Base-by-base conservation (phyloP, 2,888 invertebrate genomes). In the Gymnocheta viridis region DNA sequence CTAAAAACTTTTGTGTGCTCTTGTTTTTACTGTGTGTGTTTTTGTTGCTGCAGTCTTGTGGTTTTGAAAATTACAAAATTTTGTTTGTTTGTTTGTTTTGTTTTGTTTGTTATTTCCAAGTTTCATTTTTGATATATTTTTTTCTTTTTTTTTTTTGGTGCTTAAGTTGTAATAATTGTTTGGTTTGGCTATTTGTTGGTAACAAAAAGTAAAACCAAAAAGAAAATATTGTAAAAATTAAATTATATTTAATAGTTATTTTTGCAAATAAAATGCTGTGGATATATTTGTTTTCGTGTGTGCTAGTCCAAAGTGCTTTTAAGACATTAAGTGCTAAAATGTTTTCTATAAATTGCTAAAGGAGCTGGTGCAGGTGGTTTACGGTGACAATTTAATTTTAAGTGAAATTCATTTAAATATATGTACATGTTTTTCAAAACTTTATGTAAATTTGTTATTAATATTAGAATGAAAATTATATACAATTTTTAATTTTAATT, bases 1-100 rank as follows among this genome's bases (percentile, higher is more conserved):
- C 41, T 54, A 9, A 22, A 60, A 51, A 60, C 10, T 35, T 49
- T 51, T 54, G 51, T 78, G 77, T 78, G 70, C 62, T 70, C 41
- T 62, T 44, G 29, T 6, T 72, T 72, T 64, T 27, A 38, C 27
- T 77, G 60, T 70, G 49, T 70, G 41, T 64, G 22, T 38, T n/a
- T n/a, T n/a, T 66, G 35, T 72, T 79, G 54, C 24, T 72, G 79
- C 56, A 79, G 79, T 74, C 64, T 74, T 82, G 79, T 74, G 82
- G 82, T 82, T 74, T 79, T 82, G 70, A 82, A 74, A 79, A 82
- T 79, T 82, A 56, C 7, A 54, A 49, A 69, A 14, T 38, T 41
- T 44, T 54, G 35, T 58, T 67, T 60, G 66, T 44, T 66, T 62
- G 32, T 22, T 58, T 60, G 22, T 29, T n/a, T n/a, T n/a, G n/a